phyloP scores from a whole-genome alignment of 2,113 vertebrate genomes.

The Festucalex cinctus region DNA sequence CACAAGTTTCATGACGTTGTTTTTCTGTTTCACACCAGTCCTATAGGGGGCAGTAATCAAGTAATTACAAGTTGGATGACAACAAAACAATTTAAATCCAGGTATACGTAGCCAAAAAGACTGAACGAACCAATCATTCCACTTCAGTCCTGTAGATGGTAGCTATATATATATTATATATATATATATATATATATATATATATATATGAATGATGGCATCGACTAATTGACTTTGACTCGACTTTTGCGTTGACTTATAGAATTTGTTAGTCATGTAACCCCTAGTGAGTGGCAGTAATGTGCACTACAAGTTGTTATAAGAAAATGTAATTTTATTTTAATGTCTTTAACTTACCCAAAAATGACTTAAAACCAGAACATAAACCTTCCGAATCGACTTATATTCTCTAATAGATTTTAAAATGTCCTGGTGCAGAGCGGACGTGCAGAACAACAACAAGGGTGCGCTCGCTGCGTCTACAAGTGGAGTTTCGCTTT shows the following conservation, averaged over 20 bases:
- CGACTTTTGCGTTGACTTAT: background rate
- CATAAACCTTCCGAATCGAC: background rate
- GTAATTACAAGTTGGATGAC: too few species aligned
- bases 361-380: background rate
- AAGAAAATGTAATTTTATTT: background rate
- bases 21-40: too few species aligned
- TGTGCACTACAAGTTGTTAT: background rate
- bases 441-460: background rate
- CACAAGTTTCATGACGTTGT: too few species aligned
- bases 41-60: too few species aligned
- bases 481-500: conserved; percentile 56
- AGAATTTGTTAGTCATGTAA: background rate
- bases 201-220: background rate
- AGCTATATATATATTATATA: too few species aligned
- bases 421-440: conserved; percentile 58
- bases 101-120: too few species aligned
- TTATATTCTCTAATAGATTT: conserved; percentile 35
- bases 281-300: too few species aligned
- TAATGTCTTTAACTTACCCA: too few species aligned
- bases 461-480: conserved; percentile 15
- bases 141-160: too few species aligned
- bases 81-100: too few species aligned
- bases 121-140: too few species aligned
- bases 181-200: too few species aligned
- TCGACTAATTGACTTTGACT: background rate